Conservation (phyloP, 2,113 vertebrate genomes). For the Antechinus stuartii region DNA sequence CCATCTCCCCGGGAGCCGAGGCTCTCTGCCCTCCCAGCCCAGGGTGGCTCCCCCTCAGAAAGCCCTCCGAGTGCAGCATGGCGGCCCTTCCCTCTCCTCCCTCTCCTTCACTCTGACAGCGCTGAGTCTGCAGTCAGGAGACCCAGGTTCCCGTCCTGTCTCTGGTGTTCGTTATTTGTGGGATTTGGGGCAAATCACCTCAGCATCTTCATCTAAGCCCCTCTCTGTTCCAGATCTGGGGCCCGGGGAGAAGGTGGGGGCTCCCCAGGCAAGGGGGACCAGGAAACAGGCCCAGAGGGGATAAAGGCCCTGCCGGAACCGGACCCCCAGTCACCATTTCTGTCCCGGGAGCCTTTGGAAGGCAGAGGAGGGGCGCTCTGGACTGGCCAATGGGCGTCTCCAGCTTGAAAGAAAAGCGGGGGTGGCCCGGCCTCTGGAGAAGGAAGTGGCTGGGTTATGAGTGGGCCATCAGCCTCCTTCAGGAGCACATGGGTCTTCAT, state of each 20-base stretch:
- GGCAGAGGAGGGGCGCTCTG: background rate
- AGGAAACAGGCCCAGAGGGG: background rate
- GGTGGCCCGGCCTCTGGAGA: too few relatives aligned
- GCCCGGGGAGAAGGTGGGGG: background rate
- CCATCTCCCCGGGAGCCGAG: background rate
- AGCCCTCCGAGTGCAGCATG: background rate
- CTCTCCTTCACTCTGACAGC: background rate
- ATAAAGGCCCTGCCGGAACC: background rate
- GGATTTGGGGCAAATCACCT: too few relatives aligned
- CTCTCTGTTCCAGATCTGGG: too few relatives aligned
- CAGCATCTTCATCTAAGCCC: too few relatives aligned
- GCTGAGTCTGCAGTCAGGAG: background rate
- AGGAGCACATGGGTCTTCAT: too few relatives aligned
- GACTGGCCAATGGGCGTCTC: background rate
- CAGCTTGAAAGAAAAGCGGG: too few relatives aligned
- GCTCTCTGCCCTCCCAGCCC: background rate
- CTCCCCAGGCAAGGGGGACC: too few relatives aligned
- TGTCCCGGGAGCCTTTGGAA: background rate
- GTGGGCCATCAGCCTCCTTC: too few relatives aligned
- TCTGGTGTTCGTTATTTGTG: too few relatives aligned
- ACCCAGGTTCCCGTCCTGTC: too few relatives aligned
- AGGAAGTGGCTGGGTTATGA: too few relatives aligned
- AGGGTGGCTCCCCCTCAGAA: background rate
- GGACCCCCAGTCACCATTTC: background rate
- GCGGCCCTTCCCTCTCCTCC: background rate